Conservation (phyloP, 2,888 invertebrate genomes). For the Lasioglossum morio region DNA sequence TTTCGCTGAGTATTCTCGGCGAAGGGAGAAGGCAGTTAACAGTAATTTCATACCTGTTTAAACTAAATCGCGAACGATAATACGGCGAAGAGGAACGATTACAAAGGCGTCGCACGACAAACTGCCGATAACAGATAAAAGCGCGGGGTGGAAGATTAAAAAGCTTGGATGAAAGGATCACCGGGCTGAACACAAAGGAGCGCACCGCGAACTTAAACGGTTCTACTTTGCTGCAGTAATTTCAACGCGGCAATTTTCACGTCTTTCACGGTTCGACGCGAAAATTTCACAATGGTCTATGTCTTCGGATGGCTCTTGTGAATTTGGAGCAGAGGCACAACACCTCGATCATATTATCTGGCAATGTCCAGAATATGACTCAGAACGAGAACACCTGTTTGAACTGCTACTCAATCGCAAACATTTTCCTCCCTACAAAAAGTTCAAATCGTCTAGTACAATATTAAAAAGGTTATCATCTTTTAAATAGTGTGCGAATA, state of each 20-base stretch:
- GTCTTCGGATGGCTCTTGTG: too few species aligned
- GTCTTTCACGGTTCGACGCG: not conserved
- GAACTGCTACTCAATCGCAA: too few species aligned
- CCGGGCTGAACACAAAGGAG: not conserved
- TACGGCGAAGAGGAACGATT: conserved; percentile 21
- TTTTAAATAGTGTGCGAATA: too few species aligned
- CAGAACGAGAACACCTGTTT: too few species aligned
- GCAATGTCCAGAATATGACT: too few species aligned
- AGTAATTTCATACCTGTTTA: conserved; percentile 45
- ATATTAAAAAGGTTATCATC: too few species aligned
- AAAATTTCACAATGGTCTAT: too few species aligned
- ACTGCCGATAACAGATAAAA: conserved; percentile 43
- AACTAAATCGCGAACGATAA: conserved; percentile 50
- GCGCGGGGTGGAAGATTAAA: conserved; percentile 25
- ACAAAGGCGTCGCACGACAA: conserved; percentile 40
- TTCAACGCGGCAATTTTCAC: conserved; percentile 2
- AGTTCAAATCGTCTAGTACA: too few species aligned
- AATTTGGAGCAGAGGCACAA: too few species aligned
- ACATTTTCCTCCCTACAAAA: too few species aligned
- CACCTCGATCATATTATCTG: too few species aligned
- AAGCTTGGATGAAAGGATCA: conserved; percentile 39
- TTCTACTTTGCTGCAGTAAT: conserved; percentile 4
- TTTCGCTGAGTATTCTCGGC: not conserved
- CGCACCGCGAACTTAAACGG: not conserved
- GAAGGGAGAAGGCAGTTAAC: conserved; percentile 21